These are phyloP conservation scores for Agonopterix arenella DNA, from an alignment of 2,888 invertebrate species.

Conservation along the genomic window DNA sequence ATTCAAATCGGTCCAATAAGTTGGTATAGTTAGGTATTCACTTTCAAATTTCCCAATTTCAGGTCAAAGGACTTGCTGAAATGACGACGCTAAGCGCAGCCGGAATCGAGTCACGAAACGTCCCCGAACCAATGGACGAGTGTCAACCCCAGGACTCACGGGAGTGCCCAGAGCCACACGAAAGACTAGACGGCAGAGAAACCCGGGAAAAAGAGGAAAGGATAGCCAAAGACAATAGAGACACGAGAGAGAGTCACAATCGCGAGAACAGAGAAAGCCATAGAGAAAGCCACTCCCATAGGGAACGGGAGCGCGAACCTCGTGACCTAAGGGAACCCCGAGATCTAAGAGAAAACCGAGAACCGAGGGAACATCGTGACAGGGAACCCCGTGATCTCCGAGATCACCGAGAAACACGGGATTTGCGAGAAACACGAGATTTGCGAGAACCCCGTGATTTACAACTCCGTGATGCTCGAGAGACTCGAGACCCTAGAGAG, in stretches of 20 bases:
- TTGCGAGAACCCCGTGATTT: constrained; percentile 44
- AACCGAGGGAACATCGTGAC: constrained; percentile 48
- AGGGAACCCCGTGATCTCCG: constrained; percentile 48
- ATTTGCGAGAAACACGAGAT: constrained; percentile 46
- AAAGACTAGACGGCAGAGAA: constrained; percentile 51
- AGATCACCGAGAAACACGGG: constrained; percentile 40
- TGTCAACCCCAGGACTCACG: constrained; percentile 53
- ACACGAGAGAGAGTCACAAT: constrained; percentile 43
- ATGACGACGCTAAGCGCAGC: constrained; percentile 90
- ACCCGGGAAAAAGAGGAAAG: constrained; percentile 57
- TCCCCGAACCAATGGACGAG: constrained; percentile 71
- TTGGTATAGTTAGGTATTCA: background rate
- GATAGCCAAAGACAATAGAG: constrained; percentile 52
- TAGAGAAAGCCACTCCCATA: constrained; percentile 22
- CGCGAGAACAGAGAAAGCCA: constrained; percentile 52
- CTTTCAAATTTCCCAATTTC: constrained; percentile 17
- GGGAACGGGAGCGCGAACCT: background rate
- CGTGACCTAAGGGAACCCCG: constrained; percentile 34
- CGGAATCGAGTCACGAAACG: constrained; percentile 69
- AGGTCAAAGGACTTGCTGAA: constrained; percentile 93
- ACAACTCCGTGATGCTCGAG: constrained; percentile 37
- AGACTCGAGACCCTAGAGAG: constrained; percentile 48
- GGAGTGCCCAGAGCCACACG: constrained; percentile 50
- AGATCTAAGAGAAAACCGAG: constrained; percentile 40
- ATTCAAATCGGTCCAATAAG: background rate